A percentile compares a stretch with the other conserved stretches of the same genome.
phyloP scores from a whole-genome alignment of 2,797 vertebrate genomes.

The Hippoglossus hippoglossus region DNA sequence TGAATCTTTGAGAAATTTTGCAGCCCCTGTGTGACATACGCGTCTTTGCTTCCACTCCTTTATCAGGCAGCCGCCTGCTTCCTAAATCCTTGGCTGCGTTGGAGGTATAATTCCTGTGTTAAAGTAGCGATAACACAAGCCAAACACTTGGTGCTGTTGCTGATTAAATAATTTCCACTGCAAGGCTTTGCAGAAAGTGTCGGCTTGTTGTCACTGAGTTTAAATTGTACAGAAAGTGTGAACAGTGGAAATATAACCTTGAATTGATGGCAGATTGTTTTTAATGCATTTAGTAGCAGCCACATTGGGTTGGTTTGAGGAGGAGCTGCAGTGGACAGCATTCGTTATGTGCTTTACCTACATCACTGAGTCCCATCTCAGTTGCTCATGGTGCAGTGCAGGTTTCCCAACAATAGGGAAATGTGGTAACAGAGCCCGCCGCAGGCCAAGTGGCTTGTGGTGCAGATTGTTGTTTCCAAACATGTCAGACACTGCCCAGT shows the following conservation, averaged over 20 bases:
- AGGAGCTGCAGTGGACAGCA: constrained; percentile 1
- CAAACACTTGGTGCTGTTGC: background rate
- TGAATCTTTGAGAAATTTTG: background rate
- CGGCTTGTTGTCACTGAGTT: background rate
- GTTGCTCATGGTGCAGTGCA: background rate
- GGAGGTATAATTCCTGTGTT: background rate
- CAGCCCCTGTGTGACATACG: background rate
- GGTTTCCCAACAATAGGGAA: background rate
- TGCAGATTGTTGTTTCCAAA: background rate
- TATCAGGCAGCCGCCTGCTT: constrained; percentile 1
- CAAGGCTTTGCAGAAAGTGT: background rate
- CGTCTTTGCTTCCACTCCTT: background rate
- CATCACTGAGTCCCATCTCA: background rate
- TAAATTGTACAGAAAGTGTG: no score
- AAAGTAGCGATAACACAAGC: background rate
- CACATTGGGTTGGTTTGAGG: background rate
- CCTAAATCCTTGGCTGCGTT: background rate
- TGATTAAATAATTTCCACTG: background rate
- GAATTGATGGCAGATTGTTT: background rate
- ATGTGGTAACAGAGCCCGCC: background rate
- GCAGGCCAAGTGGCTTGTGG: background rate
- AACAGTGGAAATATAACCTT: background rate
- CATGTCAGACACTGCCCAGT: no score
- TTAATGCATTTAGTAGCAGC: background rate
- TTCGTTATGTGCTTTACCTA: background rate